Conservation (phyloP, 2,888 invertebrate species). For the Eudasyphora cyanicolor region DNA sequence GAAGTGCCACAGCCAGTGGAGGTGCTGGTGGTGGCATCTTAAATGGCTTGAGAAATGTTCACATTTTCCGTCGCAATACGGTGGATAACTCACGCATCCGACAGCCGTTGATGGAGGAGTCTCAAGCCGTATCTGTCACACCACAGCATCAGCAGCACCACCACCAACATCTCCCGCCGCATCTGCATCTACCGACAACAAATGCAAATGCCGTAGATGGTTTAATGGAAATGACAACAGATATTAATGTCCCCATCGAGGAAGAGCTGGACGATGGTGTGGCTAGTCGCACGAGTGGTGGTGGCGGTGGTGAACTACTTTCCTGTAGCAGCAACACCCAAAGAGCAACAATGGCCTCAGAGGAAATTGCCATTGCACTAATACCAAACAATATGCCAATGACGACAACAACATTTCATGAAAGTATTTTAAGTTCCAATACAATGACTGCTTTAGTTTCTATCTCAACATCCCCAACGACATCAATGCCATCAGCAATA, state of each 20-base stretch:
- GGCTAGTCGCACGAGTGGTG: conserved; percentile 34
- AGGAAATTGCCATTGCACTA: not conserved
- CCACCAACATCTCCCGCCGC: not conserved
- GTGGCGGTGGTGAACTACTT: not conserved
- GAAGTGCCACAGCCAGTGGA: conserved; percentile 55
- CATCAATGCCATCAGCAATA: conserved; percentile 48
- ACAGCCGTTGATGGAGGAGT: conserved; percentile 77
- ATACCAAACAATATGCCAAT: conserved; percentile 43
- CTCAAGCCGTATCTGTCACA: conserved; percentile 61
- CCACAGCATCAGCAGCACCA: conserved; percentile 38
- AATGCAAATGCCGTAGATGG: conserved; percentile 47
- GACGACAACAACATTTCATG: conserved; percentile 59
- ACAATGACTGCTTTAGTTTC: conserved; percentile 54
- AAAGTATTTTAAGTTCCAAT: conserved; percentile 62
- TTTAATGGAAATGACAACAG: conserved; percentile 49
- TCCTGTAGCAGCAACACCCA: conserved; percentile 12
- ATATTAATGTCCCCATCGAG: conserved; percentile 29
- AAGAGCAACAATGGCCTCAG: not conserved
- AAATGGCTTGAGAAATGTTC: conserved; percentile 72
- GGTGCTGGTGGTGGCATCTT: conserved; percentile 67
- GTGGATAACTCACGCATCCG: conserved; percentile 75
- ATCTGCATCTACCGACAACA: not conserved
- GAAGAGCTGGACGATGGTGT: too few relatives aligned
- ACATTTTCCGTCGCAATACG: conserved; percentile 76
- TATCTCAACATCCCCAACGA: conserved; percentile 50